These are phyloP conservation scores for Acleris holmiana DNA, from an alignment of 2,888 invertebrate genomes.

Conservation along the genomic window DNA sequence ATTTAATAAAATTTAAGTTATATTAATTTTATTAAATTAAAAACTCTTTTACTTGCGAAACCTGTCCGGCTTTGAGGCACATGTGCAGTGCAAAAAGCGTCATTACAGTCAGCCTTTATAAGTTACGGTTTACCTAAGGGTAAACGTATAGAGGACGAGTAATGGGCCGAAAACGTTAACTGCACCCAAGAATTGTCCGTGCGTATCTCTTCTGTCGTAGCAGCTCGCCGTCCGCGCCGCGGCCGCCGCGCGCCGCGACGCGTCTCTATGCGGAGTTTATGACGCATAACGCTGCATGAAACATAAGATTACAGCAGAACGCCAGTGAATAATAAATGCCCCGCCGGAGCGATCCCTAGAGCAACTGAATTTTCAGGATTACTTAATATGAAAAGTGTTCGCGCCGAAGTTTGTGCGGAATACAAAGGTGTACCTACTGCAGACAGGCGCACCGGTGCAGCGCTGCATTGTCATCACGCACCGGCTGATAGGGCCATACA, in stretches of 20 bases:
- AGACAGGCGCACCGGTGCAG: not conserved
- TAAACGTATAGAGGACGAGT: too few relatives aligned
- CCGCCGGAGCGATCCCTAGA: slow-evolving; percentile 25
- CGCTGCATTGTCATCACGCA: not conserved
- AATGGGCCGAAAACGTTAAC: too few relatives aligned
- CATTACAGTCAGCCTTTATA: too few relatives aligned
- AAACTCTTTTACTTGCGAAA: too few relatives aligned
- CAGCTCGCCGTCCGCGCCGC: not conserved
- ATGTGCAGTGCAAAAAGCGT: too few relatives aligned
- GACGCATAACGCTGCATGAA: slow-evolving; percentile 32
- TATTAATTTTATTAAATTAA: too few relatives aligned
- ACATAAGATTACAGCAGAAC: slow-evolving; percentile 34
- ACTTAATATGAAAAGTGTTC: slow-evolving; percentile 30
- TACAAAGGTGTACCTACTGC: not conserved
- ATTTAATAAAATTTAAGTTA: too few relatives aligned
- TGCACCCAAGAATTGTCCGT: too few relatives aligned
- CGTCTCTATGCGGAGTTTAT: slow-evolving; percentile 24
- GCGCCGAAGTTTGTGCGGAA: slow-evolving; percentile 3
- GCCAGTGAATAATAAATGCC: slow-evolving; percentile 31
- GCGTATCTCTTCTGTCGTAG: not conserved
- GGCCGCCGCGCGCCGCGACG: not conserved
- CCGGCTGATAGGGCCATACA: too few relatives aligned
- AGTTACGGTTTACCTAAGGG: too few relatives aligned
- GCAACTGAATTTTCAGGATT: slow-evolving; percentile 32
- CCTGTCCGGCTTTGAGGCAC: too few relatives aligned